Base-by-base conservation (phyloP, 1,140 invertebrate species). In the Pachyrhynchus sulphureomaculatus region DNA sequence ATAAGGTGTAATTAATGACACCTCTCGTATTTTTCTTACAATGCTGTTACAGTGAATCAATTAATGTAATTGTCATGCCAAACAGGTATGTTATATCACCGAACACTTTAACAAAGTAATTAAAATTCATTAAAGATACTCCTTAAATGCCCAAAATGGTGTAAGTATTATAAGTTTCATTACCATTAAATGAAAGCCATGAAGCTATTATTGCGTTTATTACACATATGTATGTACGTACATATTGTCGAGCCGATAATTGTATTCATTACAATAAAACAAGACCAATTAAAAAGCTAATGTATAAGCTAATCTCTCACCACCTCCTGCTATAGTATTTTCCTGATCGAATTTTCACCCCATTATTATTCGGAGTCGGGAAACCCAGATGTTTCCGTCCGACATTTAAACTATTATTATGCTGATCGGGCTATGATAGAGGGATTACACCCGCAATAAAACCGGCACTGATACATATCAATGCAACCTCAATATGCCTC, bases 371-470 rank as follows among this genome's bases (percentile, higher is more conserved):
- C 47, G 45, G 39, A 15, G 21, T 21, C 26, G 37, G 63, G 55
- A 62, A 66, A 68, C 71, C 68, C 70, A 73, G 70, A 73, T 73
- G 71, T 70, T 70, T 44, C 60, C 51, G 54, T 65, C 65, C 53
- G 57, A 64, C 72, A 66, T 73, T 72, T 68, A 68, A 71, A 72
- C 73, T 72, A 74, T 75, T 75, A 75, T 75, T 75, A 75, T 75
- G 74, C 71, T 75, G 74, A 75, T 75, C 68, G 71, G 61, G 72
- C 72, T 67, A 70, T 74, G 74, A 75, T 75, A 74, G 68, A 65
- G 63, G 74, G 72, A 75, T 75, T 75, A 75, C 74, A 74, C 68
- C 70, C 67, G 74, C 74, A 74, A 75, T 75, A 75, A 75, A 75
- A 74, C 70, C 67, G 62, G 70, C 71, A 68, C 67, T 73, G 74